Evolutionary conservation across 1,140 invertebrate species (phyloP), one percentile per base, ranked within the genome.

Genomic region (Temnothorax nylanderi): DNA sequence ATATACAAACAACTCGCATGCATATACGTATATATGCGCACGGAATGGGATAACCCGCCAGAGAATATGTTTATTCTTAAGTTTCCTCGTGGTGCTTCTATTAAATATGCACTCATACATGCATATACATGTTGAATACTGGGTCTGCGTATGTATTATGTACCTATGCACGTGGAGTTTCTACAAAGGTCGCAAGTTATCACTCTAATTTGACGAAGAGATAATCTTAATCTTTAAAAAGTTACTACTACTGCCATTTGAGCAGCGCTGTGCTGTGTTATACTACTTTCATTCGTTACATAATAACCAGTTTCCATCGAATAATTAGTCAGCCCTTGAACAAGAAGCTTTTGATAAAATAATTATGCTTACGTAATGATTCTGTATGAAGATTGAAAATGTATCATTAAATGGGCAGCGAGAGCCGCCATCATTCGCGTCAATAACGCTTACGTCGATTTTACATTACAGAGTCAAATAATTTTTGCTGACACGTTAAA

Each of bases 281-380:
- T 21, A 3, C 1, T n/a, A 41, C 54, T 8, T 41, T 41, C 37
- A 32, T 26, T 16, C 44, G 21, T 44, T 62, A 18, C 10, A 13
- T 44, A 76, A 76, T 26, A 41, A 58, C 18, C n/a, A 32, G 37
- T 47, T 62, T 47, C 11, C 41, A 13, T 47, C 26, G 21, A 65
- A 37, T 47, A 65, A 78, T 78, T 37, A 65, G 6, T 6, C 44
- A 5, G 32, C 6, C 18, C 44, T 47, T 32, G 47, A 64, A 64
- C 41, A 8, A 13, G 18, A 47, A 49, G 6, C 44, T 47, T 78
- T 16, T n/a, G 41, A 78, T 65, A 49, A 47, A 65, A 62, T 78
- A 78, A 65, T 49, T n/a, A 44, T 21, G 64, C 11, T 67, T 69
- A 69, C 11, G 41, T 69, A 69, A 69, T 49, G 21, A 69, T 18